A percentile compares a stretch with the other conserved stretches of the same genome.
Conservation (phyloP, 1,140 invertebrate genomes). For the Zaprionus tsacasi region DNA sequence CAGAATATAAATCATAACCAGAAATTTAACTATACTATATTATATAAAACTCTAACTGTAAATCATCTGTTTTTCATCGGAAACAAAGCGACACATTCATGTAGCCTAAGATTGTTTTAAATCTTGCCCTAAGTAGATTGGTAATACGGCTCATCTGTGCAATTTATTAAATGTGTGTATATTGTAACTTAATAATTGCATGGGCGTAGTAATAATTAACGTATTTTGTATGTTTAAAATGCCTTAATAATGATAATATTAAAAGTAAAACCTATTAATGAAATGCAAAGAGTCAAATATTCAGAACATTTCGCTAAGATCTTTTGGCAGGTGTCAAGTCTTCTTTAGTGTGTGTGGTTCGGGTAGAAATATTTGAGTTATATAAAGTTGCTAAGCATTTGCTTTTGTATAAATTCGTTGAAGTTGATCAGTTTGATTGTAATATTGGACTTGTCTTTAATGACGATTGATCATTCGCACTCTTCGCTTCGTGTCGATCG, state of each 20-base stretch:
- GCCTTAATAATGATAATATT: conserved; percentile 47
- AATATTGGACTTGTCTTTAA: conserved; percentile 31
- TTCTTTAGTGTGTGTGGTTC: not conserved
- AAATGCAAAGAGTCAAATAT: conserved; percentile 44
- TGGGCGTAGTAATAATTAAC: conserved; percentile 44
- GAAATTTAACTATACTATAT: conserved; percentile 8
- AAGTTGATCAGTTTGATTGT: conserved; percentile 37
- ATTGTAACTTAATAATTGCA: conserved; percentile 54
- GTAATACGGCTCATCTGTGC: conserved; percentile 56
- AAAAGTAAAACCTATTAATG: conserved; percentile 39
- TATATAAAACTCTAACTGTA: conserved; percentile 17
- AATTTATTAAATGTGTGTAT: conserved; percentile 58
- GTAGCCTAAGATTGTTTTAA: conserved; percentile 79
- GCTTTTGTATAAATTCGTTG: conserved; percentile 50
- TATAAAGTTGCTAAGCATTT: conserved; percentile 2
- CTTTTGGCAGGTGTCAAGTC: conserved; percentile 16
- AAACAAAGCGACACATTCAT: conserved; percentile 54
- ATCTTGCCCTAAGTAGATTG: conserved; percentile 77
- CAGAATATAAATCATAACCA: conserved; percentile 8
- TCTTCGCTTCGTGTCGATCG: conserved; percentile 58
- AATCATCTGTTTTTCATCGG: conserved; percentile 31
- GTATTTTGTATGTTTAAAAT: conserved; percentile 48
- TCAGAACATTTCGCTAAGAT: conserved; percentile 12
- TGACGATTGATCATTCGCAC: conserved; percentile 83
- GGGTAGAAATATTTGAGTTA: conserved; percentile 7